Evolutionary conservation across 1,140 invertebrate genomes (phyloP), one percentile per base, ranked within the genome.

Genomic region (Acarapis woodi): DNA sequence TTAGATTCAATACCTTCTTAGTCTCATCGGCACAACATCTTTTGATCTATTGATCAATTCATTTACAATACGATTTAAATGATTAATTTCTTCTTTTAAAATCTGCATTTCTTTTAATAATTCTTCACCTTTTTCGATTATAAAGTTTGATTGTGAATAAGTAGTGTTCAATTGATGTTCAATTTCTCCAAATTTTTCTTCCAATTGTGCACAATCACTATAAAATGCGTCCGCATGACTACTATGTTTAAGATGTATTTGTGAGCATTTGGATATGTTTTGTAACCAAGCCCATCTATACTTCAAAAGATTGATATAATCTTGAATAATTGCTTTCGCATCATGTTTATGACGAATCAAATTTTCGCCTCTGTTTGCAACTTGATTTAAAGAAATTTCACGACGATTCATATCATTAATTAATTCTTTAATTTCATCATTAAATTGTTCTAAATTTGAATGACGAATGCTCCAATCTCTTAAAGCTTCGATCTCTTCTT

Each of bases 251-350:
- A 94, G 57, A 56, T 96, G 88, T 1, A 77, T 74, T 54, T 96
- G 87, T 12, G 96, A 60, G 47, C 85, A 94, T n/a, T 82, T 64
- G 0, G 79, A 87, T 9, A 97, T 58, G 49, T 94, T 82, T 2
- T 94, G 58, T 0, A 97, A 60, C 85, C 85, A 94, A 12, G 83
- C 77, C 85, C 88, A 96, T 54, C 93, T 83, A 2, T 74, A 79
- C 56, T 94, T 82, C 71, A 97, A 77, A 22, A 78, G 78, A 33
- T 77, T 71, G 28, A 46, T 32, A 14, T 40, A 42, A 43, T 59
- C 56, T 48, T 96, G 85, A 47, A 97, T 87, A 20, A 76, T 82
- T 55, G 87, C 85, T 6, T 72, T 68, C 9, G 83, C 87, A 1
- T 85, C 83, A 57, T 97, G 88, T 46, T 85, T 77, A 51, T 93